Conservation (phyloP, 2,888 invertebrate genomes). For the Eristalinus sepulchralis region DNA sequence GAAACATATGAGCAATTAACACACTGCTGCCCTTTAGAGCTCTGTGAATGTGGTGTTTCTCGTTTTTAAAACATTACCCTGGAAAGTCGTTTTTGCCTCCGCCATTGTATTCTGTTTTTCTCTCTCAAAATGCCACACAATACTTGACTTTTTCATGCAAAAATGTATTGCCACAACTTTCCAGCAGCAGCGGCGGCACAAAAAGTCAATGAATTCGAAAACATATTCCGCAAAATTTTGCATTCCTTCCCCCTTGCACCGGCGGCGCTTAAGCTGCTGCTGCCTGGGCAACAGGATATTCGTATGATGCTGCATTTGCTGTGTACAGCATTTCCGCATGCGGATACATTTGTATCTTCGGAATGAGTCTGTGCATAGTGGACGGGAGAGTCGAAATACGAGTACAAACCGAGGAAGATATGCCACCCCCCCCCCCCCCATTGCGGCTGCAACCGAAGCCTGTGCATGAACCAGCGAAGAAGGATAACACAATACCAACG, state of each 20-base stretch:
- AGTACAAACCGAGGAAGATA: slow-evolving; percentile 16
- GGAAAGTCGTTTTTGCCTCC: neutral
- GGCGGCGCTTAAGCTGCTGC: neutral
- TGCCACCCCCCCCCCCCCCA: neutral
- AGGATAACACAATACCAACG: slow-evolving; percentile 51
- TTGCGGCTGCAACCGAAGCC: too few relatives aligned
- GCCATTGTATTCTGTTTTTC: slow-evolving; percentile 2
- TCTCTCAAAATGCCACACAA: slow-evolving; percentile 1
- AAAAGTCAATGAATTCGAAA: slow-evolving; percentile 60
- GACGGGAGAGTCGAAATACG: slow-evolving; percentile 27
- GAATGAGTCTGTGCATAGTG: slow-evolving; percentile 51
- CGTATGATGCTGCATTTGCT: neutral
- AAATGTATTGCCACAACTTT: slow-evolving; percentile 54
- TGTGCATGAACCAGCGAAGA: slow-evolving; percentile 52
- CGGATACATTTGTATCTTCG: slow-evolving; percentile 61
- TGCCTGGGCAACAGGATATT: neutral
- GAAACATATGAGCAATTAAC: slow-evolving; percentile 59
- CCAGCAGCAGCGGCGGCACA: neutral
- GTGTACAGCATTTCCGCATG: slow-evolving; percentile 55
- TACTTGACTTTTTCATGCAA: slow-evolving; percentile 41
- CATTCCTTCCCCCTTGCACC: neutral
- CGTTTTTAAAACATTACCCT: slow-evolving; percentile 6
- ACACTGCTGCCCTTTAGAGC: slow-evolving; percentile 26
- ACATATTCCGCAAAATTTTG: slow-evolving; percentile 53
- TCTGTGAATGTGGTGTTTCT: slow-evolving; percentile 16